Percentiles rank a stretch among this genome's conserved stretches.
Evolutionary conservation across 2,113 vertebrate species (phyloP).

Genomic region (Perca schrenkii): DNA sequence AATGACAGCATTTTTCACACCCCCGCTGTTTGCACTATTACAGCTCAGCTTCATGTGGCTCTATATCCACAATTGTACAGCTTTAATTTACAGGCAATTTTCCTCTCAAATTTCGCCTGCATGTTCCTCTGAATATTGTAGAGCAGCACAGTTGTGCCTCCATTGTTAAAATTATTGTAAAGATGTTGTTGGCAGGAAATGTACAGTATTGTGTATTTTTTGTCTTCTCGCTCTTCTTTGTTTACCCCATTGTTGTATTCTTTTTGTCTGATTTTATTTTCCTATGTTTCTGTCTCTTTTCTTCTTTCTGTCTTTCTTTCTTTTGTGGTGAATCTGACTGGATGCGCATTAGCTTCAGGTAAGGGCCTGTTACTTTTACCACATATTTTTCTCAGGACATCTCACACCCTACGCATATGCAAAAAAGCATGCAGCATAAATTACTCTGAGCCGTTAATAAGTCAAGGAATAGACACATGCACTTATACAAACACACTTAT

Average conservation of each 20-base stretch:
- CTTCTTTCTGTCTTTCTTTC: conserved; percentile 16
- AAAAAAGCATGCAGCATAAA: not conserved
- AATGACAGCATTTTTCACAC: conserved; percentile 30
- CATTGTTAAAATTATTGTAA: conserved; percentile 50
- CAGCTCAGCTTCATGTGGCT: conserved; percentile 36
- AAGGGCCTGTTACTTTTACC: conserved; percentile 38
- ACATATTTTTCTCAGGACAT: not conserved
- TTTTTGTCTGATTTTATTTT: conserved; percentile 8
- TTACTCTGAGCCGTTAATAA: not conserved
- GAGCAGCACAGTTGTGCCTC: conserved; percentile 23
- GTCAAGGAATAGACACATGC: not conserved
- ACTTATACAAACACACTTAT: not conserved
- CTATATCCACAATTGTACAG: conserved; percentile 35
- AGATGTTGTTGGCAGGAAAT: conserved; percentile 36
- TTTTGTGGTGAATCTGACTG: conserved; percentile 3
- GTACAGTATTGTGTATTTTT: not conserved
- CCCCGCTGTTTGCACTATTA: conserved; percentile 46
- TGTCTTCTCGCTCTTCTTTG: not conserved
- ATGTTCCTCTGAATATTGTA: conserved; percentile 18
- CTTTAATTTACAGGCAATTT: conserved; percentile 58
- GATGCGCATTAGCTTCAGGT: conserved; percentile 76
- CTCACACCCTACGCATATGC: not conserved
- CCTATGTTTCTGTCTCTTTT: conserved; percentile 14
- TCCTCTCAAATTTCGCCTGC: conserved; percentile 39
- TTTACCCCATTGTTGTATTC: not conserved